These are phyloP conservation scores for Volucella inflata DNA, from an alignment of 2,888 invertebrate genomes.

Conservation along the genomic window DNA sequence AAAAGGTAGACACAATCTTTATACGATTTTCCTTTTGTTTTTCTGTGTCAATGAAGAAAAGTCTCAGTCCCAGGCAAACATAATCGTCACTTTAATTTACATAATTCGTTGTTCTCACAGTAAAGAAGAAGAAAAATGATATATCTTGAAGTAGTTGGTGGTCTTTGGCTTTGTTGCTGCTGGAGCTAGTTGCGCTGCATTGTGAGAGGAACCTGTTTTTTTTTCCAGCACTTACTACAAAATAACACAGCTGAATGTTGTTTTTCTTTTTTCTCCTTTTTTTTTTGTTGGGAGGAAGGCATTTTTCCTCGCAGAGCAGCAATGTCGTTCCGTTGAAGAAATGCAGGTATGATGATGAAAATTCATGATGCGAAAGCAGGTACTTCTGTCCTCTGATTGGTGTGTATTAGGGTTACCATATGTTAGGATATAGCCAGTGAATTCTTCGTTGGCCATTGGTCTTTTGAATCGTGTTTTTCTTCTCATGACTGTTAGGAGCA, in stretches of 20 bases:
- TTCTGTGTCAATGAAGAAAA: slow-evolving; percentile 39
- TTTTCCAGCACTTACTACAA: slow-evolving; percentile 58
- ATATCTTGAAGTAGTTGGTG: slow-evolving; percentile 48
- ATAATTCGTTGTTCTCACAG: slow-evolving; percentile 67
- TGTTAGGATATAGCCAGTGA: not conserved
- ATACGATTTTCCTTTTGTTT: slow-evolving; percentile 21
- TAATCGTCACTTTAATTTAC: slow-evolving; percentile 64
- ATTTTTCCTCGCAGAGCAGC: slow-evolving; percentile 53
- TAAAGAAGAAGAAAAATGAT: slow-evolving; percentile 39
- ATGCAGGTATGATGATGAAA: slow-evolving; percentile 67
- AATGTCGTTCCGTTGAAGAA: slow-evolving; percentile 48
- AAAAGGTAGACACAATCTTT: slow-evolving; percentile 5
- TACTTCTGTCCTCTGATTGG: slow-evolving; percentile 50
- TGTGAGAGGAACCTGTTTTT: slow-evolving; percentile 72
- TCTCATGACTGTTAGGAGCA: too few species aligned
- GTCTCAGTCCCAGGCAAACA: slow-evolving; percentile 29
- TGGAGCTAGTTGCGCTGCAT: slow-evolving; percentile 37
- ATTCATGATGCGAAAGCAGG: slow-evolving; percentile 66
- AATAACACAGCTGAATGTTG: slow-evolving; percentile 62
- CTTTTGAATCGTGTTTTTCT: too few species aligned
- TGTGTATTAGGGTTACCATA: slow-evolving; percentile 55
- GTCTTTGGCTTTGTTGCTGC: slow-evolving; percentile 50
- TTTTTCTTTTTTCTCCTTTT: slow-evolving; percentile 45
- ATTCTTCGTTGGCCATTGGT: not conserved
- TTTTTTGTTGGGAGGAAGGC: slow-evolving; percentile 50